Percentiles rank a stretch among this genome's conserved stretches.
Evolutionary conservation across 1,140 invertebrate genomes (phyloP).

Genomic region (Chironomus striatipennis): DNA sequence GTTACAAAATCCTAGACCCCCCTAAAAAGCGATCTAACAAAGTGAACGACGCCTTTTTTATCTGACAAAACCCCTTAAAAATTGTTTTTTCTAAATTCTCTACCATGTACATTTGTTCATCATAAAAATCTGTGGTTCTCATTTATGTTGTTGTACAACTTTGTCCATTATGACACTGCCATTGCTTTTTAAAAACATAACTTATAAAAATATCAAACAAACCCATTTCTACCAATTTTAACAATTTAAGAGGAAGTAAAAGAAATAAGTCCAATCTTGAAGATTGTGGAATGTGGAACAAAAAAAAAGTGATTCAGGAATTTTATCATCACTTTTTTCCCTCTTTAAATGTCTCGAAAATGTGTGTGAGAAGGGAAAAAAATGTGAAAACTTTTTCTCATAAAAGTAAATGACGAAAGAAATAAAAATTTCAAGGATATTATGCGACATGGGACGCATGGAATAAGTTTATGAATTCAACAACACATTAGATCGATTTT

Average conservation of each 20-base stretch:
- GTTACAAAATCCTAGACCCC: too few relatives aligned
- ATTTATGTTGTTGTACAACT: conserved; percentile 14
- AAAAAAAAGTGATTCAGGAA: too few relatives aligned
- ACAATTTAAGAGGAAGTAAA: background rate
- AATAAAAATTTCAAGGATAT: conserved; percentile 14
- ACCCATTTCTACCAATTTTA: background rate
- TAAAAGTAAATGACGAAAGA: background rate
- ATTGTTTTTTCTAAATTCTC: too few relatives aligned
- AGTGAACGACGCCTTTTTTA: too few relatives aligned
- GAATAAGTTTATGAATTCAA: background rate
- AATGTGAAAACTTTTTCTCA: background rate
- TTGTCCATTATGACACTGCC: background rate
- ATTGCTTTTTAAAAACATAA: background rate
- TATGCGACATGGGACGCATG: background rate
- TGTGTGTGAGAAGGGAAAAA: background rate
- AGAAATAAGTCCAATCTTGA: too few relatives aligned
- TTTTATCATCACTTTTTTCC: too few relatives aligned
- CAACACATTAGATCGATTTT: background rate
- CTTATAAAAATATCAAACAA: background rate
- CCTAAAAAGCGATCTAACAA: too few relatives aligned
- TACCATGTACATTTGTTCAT: too few relatives aligned
- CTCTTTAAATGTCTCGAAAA: too few relatives aligned
- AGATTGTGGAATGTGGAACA: too few relatives aligned
- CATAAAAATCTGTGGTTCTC: conserved; percentile 4
- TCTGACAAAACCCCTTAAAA: too few relatives aligned